phyloP scores from a whole-genome alignment of 2,888 invertebrate species.

The Nymphalis urticae region DNA sequence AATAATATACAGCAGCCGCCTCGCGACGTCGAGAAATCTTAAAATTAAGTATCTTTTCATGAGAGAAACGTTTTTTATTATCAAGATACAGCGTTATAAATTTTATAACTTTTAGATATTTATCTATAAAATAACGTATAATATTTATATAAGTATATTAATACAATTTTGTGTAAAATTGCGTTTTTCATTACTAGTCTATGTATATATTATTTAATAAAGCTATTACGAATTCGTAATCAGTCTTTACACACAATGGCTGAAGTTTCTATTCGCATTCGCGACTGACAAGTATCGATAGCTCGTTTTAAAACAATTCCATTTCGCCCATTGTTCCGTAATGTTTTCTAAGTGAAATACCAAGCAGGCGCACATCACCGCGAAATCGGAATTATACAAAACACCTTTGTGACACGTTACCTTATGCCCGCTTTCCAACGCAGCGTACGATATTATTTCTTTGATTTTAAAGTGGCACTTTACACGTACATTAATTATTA shows the following conservation, averaged over 20 bases:
- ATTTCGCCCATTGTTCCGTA: conserved; percentile 57
- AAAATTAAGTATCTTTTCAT: conserved; percentile 32
- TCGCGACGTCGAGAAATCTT: conserved; percentile 34
- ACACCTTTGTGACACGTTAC: conserved; percentile 49
- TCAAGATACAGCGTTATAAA: conserved; percentile 25
- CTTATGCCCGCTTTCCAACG: conserved; percentile 13
- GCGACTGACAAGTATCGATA: conserved; percentile 55
- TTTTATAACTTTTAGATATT: conserved; percentile 20
- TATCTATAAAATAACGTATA: neutral
- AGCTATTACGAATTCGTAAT: conserved; percentile 23
- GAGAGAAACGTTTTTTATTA: conserved; percentile 28
- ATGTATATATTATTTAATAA: neutral
- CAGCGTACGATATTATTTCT: neutral
- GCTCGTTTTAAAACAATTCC: conserved; percentile 62
- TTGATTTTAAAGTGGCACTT: too few species aligned
- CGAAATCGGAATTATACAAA: conserved; percentile 65
- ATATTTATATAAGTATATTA: conserved; percentile 3
- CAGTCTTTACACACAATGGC: conserved; percentile 35
- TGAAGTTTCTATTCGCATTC: conserved; percentile 32
- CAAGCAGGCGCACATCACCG: conserved; percentile 52
- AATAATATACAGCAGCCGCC: conserved; percentile 31
- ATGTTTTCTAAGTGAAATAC: conserved; percentile 69
- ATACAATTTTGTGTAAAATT: conserved; percentile 16
- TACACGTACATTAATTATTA: too few species aligned
- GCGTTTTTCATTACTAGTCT: neutral